Percentiles rank a stretch among this genome's conserved stretches.
phyloP scores from a whole-genome alignment of 2,113 vertebrate species.

The Malurus elegans region DNA sequence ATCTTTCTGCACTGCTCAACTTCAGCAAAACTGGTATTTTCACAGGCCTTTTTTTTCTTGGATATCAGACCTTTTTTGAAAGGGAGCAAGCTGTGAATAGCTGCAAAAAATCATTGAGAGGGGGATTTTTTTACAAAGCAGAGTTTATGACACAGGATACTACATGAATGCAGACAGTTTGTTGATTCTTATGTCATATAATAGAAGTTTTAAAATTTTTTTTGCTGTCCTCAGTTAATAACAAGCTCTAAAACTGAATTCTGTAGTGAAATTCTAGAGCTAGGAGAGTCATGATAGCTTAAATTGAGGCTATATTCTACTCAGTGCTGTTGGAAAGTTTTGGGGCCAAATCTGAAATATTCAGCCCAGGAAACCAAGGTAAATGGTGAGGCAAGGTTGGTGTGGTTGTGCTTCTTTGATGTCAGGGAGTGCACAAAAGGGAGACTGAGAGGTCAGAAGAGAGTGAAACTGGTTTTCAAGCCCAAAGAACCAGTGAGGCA shows the following conservation, averaged over 20 bases:
- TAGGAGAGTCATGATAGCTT: background rate
- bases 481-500: background rate
- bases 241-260: background rate
- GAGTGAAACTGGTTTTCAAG: background rate
- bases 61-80: background rate
- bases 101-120: conserved; percentile 14
- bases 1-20: background rate
- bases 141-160: background rate
- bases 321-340: background rate
- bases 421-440: accelerated
- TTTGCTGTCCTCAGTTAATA: background rate
- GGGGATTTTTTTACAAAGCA: background rate
- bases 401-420: background rate
- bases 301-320: background rate
- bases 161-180: background rate
- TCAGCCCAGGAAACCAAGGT: background rate
- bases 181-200: background rate
- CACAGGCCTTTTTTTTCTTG: background rate
- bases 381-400: background rate
- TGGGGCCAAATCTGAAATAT: background rate
- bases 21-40: background rate
- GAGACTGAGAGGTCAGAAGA: background rate
- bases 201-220: background rate
- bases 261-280: background rate
- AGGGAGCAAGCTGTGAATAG: conserved; percentile 3